Evolutionary conservation across 2,888 invertebrate species (phyloP).

Genomic region (Helobdella robusta): DNA sequence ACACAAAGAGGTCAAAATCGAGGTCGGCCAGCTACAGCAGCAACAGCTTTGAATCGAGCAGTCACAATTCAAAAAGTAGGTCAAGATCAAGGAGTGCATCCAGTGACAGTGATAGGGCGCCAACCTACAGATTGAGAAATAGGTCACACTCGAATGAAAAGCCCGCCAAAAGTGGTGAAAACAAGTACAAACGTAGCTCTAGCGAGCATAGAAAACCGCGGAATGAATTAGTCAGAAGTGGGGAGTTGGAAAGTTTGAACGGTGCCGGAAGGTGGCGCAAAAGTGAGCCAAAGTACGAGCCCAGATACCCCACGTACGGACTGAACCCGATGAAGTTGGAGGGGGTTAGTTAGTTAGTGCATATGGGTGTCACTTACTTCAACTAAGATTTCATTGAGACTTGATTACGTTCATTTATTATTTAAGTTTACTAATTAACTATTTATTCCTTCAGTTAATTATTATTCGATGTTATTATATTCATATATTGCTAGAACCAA

Average conservation of each 20-base stretch:
- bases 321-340: constrained; percentile 14
- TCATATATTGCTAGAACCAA: too few species aligned
- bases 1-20: background rate
- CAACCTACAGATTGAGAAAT: background rate
- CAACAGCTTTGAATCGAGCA: constrained; percentile 1
- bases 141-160: constrained; percentile 10
- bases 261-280: constrained; percentile 13
- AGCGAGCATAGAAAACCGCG: too few species aligned
- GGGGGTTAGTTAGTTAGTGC: constrained; percentile 11
- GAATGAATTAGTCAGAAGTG: too few species aligned
- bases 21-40: constrained; percentile 9
- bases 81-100: background rate
- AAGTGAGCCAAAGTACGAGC: constrained; percentile 21
- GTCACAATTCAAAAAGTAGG: constrained; percentile 1
- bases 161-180: background rate
- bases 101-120: background rate
- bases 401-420: too few species aligned
- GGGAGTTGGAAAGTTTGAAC: background rate
- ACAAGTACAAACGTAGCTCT: background rate
- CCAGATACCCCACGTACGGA: constrained; percentile 18
- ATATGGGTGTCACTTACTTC: too few species aligned
- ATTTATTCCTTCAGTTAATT: too few species aligned
- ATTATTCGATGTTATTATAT: too few species aligned
- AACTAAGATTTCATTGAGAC: too few species aligned
- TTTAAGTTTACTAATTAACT: too few species aligned